Evolutionary conservation across 2,113 vertebrate species (phyloP), one percentile per base, ranked within the genome.

Genomic region (Ctenodactylus gundi): DNA sequence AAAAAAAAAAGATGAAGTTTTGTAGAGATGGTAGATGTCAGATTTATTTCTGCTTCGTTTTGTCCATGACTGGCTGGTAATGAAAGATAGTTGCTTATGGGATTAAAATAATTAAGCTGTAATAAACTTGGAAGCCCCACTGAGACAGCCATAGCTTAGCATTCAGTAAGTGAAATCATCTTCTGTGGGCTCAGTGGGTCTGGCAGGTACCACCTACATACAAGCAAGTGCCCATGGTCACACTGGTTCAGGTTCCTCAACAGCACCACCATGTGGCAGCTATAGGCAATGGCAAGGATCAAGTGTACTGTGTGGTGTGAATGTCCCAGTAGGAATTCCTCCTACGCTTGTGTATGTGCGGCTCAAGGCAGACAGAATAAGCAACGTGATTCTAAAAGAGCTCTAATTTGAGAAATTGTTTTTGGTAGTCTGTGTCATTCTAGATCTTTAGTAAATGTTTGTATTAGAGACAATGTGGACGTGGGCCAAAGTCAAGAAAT

Each of bases 301-400:
- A 4, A 8, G 29, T 41, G 12, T 20, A 3, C 31, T 51, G 7
- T 0, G 4, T 44, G 8, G 20, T 14, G 2, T 4, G 58, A 7
- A 1, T 25, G 15, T 6, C 36, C 46, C 11, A 17, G 36, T 7
- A 44, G 17, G 12, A 64, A 6, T 44, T 75, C 46, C 18, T 83
- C 55, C 13, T 23, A n/a, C 3, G 0, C 70, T 60, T 64, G 10
- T 1, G 44, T 44, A 4, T 9, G 7, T 7, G 14, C 17, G 31
- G 2, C 12, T 55, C 34, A 64, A 31, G 25, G 65, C 31, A 67
- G 31, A 60, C 44, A 64, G 51, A 29, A 7, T 36, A 77, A 57
- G 51, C 57, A 64, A 46, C 31, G 2, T 0, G 7, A 0, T 21
- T 39, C n/a, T 23, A 14, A 46, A 44, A 29, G 27, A 67, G 15